Conservation (phyloP, 2,797 vertebrate species). For the Propithecus deckenii region DNA sequence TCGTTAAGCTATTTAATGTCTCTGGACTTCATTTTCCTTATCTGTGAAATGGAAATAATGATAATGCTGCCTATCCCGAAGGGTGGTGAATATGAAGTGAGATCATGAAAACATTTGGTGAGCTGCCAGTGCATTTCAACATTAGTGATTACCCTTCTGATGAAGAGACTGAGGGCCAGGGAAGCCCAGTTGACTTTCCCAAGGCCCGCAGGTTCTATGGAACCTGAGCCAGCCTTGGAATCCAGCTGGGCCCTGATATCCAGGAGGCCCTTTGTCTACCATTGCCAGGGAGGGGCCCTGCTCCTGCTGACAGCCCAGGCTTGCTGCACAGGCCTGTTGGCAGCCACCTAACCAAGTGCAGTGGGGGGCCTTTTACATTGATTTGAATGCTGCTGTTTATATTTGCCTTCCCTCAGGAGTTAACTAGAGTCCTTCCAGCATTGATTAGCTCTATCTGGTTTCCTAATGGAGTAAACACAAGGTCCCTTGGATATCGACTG, state of each 20-base stretch:
- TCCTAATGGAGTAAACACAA: slow-evolving; percentile 77
- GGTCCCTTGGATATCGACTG: slow-evolving; percentile 67
- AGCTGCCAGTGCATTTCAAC: background rate
- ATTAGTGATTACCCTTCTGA: background rate
- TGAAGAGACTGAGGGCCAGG: background rate
- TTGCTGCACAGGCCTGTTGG: background rate
- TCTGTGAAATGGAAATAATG: background rate
- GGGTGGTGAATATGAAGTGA: background rate
- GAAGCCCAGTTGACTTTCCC: background rate
- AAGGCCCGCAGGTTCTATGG: background rate
- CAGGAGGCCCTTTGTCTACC: background rate
- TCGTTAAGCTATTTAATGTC: background rate
- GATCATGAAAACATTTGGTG: background rate
- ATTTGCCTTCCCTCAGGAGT: slow-evolving; percentile 72
- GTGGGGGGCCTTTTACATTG: background rate
- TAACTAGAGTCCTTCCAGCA: slow-evolving; percentile 76
- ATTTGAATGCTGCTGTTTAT: slow-evolving; percentile 70
- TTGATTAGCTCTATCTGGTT: slow-evolving; percentile 76
- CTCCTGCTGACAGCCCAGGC: background rate
- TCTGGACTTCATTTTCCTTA: background rate
- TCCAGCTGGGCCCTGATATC: background rate
- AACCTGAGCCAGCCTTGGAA: background rate
- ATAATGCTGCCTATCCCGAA: background rate
- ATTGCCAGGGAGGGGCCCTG: background rate
- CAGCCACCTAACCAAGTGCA: background rate